These are phyloP conservation scores for Erythrolamprus reginae DNA, from an alignment of 2,113 vertebrate genomes.

Conservation along the genomic window DNA sequence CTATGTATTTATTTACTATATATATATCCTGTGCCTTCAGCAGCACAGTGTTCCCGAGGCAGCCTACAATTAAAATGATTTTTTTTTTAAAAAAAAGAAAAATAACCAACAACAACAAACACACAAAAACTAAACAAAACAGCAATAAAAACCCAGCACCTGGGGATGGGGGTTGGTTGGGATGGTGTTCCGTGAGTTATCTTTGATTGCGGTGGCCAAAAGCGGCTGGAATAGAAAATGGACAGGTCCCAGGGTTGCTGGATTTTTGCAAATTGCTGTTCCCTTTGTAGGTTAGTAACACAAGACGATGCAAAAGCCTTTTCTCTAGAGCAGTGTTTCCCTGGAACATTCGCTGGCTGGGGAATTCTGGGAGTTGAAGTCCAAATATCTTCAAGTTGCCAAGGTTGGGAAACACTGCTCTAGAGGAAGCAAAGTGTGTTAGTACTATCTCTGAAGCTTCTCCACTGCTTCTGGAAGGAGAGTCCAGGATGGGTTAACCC, in stretches of 20 bases:
- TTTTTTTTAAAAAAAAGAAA: neutral
- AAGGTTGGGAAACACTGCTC: neutral
- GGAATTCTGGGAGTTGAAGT: too few species aligned
- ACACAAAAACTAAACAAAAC: neutral
- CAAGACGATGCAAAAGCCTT: neutral
- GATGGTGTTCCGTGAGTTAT: neutral
- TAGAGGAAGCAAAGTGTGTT: neutral
- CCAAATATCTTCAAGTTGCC: too few species aligned
- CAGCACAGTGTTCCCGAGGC: neutral
- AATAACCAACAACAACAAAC: neutral
- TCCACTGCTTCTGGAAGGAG: too few species aligned
- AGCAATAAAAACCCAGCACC: neutral
- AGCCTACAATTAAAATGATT: neutral
- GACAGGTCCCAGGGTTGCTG: neutral
- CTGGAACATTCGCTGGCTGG: too few species aligned
- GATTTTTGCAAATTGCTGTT: neutral
- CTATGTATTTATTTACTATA: slow-evolving; percentile 1
- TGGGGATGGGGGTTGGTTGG: neutral
- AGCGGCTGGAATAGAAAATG: neutral
- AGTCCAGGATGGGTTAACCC: too few species aligned
- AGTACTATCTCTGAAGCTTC: neutral
- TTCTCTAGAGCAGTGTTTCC: neutral
- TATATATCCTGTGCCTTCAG: neutral
- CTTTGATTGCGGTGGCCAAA: neutral
- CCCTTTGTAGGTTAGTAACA: neutral